A percentile compares a stretch with the other conserved stretches of the same genome.
Evolutionary conservation across 2,797 vertebrate species (phyloP).

Genomic region (Lacerta agilis): DNA sequence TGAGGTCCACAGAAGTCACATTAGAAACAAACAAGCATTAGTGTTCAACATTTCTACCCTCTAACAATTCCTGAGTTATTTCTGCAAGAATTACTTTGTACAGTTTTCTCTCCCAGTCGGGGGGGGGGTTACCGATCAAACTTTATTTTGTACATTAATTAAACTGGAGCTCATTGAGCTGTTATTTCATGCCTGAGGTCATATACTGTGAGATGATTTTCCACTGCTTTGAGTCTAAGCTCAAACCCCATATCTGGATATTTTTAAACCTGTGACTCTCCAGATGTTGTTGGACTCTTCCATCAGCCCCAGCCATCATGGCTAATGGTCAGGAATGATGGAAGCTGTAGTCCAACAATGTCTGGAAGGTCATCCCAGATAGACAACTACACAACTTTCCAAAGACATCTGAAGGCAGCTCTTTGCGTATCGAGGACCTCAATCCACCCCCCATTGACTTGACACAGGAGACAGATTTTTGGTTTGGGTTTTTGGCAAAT

Average conservation of each 20-base stretch:
- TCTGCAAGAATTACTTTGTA: background rate
- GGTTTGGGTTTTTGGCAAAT: no score
- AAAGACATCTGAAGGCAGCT: no score
- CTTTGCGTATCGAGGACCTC: no score
- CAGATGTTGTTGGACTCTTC: no score
- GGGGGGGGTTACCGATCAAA: background rate
- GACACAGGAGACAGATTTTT: no score
- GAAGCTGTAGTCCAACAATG: no score
- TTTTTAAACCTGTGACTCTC: background rate
- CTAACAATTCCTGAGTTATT: background rate
- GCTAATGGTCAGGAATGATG: no score
- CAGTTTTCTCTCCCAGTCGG: background rate
- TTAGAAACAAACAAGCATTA: background rate
- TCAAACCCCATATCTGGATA: background rate
- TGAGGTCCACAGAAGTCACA: background rate
- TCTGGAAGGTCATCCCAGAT: no score
- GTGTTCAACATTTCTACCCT: background rate
- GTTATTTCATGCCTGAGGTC: background rate
- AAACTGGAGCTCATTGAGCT: background rate
- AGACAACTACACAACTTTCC: no score
- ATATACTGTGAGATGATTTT: background rate
- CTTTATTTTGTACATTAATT: background rate
- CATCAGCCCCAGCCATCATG: no score
- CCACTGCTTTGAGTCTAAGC: background rate
- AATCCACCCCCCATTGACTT: no score